phyloP scores from a whole-genome alignment of 2,888 invertebrate species.

The Nesidiocoris tenuis region DNA sequence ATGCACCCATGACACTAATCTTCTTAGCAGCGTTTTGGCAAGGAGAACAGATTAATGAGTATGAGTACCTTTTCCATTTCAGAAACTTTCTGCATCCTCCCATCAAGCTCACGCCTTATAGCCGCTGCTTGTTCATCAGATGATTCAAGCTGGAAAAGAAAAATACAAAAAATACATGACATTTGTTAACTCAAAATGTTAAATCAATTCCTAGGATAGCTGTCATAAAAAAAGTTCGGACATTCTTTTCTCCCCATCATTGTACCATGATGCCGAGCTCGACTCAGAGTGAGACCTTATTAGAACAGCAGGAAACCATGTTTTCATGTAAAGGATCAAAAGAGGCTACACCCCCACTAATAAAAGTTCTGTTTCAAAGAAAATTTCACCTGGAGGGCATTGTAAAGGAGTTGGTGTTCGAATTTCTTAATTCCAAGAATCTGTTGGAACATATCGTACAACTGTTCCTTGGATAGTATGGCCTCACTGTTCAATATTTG shows the following conservation, averaged over 20 bases:
- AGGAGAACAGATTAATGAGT: too few species aligned
- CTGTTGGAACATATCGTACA: slow-evolving; percentile 99
- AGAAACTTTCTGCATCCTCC: slow-evolving; percentile 92
- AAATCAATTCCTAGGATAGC: too few species aligned
- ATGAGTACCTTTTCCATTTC: slow-evolving; percentile 89
- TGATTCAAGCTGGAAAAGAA: slow-evolving; percentile 80
- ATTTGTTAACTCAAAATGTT: too few species aligned
- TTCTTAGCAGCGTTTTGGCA: too few species aligned
- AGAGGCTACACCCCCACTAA: too few species aligned
- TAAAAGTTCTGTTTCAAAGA: background rate
- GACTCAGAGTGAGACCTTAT: too few species aligned
- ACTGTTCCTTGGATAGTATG: slow-evolving; percentile 96
- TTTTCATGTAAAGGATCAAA: too few species aligned
- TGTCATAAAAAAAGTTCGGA: too few species aligned
- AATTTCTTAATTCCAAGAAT: slow-evolving; percentile 98
- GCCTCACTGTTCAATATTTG: slow-evolving; percentile 88
- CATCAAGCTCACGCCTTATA: slow-evolving; percentile 96
- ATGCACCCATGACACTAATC: too few species aligned
- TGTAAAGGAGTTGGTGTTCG: slow-evolving; percentile 98
- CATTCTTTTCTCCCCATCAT: too few species aligned
- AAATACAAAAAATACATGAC: background rate
- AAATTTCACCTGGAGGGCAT: slow-evolving; percentile 82
- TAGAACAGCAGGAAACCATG: too few species aligned
- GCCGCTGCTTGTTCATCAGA: slow-evolving; percentile 99
- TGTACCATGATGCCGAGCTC: too few species aligned